Evolutionary conservation across 2,888 invertebrate species (phyloP).

Genomic region (Fragum fragum): DNA sequence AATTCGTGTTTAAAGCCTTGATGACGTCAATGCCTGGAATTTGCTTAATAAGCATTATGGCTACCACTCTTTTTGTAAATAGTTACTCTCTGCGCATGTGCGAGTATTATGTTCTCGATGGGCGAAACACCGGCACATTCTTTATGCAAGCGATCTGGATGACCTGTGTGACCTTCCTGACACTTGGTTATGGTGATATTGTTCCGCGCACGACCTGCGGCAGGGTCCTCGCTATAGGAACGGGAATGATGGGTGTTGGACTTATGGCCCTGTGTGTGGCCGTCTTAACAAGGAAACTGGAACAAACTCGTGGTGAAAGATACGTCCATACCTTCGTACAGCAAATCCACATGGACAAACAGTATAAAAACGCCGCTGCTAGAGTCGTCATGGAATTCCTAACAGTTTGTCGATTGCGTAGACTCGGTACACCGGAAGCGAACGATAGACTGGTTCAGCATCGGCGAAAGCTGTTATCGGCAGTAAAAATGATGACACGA

Average conservation of each 20-base stretch:
- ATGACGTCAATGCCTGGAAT: slow-evolving; percentile 78
- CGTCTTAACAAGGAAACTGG: slow-evolving; percentile 80
- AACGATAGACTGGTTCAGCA: slow-evolving; percentile 70
- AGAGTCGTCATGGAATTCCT: slow-evolving; percentile 76
- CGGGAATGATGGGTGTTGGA: slow-evolving; percentile 81
- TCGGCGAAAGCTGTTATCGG: slow-evolving; percentile 71
- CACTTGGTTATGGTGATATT: slow-evolving; percentile 81
- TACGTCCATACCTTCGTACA: slow-evolving; percentile 80
- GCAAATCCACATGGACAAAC: slow-evolving; percentile 76
- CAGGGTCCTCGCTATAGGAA: slow-evolving; percentile 75
- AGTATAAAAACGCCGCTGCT: slow-evolving; percentile 73
- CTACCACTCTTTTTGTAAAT: slow-evolving; percentile 77
- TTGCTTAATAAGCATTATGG: slow-evolving; percentile 74
- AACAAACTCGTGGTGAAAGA: slow-evolving; percentile 79
- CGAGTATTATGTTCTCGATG: slow-evolving; percentile 76
- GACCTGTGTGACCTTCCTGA: slow-evolving; percentile 80
- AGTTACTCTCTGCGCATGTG: slow-evolving; percentile 79
- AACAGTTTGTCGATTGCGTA: slow-evolving; percentile 72
- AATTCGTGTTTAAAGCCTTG: slow-evolving; percentile 80
- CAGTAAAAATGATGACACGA: slow-evolving; percentile 75
- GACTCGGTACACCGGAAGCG: slow-evolving; percentile 61
- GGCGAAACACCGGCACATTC: slow-evolving; percentile 64
- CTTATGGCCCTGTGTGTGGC: slow-evolving; percentile 81
- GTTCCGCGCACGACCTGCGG: slow-evolving; percentile 80
- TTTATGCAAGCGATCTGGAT: slow-evolving; percentile 81